Conservation (phyloP, 2,888 invertebrate genomes). For the Dynastes maya region DNA sequence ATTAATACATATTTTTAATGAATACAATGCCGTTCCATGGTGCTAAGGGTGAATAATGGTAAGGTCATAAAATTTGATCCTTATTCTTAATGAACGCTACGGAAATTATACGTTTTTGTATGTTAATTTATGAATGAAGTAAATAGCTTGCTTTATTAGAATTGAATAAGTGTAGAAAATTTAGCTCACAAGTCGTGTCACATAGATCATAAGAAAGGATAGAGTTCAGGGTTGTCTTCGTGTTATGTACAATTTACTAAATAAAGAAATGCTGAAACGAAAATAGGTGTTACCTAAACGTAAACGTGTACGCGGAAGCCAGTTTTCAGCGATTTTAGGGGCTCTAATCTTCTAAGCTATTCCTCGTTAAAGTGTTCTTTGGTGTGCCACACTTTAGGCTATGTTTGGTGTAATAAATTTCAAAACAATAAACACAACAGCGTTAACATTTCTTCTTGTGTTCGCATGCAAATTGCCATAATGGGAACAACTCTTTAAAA, state of each 20-base stretch:
- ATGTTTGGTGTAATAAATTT: not conserved
- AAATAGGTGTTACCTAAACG: not conserved
- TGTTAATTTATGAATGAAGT: constrained; percentile 23
- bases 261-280: too few species aligned
- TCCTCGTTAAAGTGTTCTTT: too few species aligned
- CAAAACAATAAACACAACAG: not conserved
- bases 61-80: constrained; percentile 10
- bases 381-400: not conserved
- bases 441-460: not conserved
- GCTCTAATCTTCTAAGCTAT: too few species aligned
- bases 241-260: not conserved
- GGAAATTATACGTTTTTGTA: constrained; percentile 2
- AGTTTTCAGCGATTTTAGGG: too few species aligned
- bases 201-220: not conserved
- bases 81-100: constrained; percentile 2
- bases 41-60: not conserved
- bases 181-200: constrained; percentile 3
- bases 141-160: constrained; percentile 9
- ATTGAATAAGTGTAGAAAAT: constrained; percentile 25
- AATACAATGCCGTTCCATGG: not conserved
- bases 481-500: constrained; percentile 3
- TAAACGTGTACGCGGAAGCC: too few species aligned
- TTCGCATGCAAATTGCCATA: not conserved
- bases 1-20: not conserved
- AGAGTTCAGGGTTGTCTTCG: constrained; percentile 4